A percentile compares a stretch with the other conserved stretches of the same genome.
Evolutionary conservation across 2,797 vertebrate species (phyloP).

Genomic region (Oreochromis mossambicus): DNA sequence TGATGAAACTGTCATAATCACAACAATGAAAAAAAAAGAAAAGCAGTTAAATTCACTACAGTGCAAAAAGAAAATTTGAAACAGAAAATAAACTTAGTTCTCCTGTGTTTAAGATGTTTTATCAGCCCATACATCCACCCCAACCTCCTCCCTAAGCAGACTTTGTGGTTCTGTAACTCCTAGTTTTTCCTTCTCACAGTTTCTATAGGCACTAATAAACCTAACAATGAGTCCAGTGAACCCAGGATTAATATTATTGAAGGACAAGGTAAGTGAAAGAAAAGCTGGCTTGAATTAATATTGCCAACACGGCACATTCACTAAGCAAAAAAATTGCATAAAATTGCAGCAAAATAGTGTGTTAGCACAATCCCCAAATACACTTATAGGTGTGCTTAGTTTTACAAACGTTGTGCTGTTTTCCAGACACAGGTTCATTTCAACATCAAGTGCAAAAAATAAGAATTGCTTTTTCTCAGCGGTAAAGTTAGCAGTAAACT

Average conservation of each 20-base stretch:
- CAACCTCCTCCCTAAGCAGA: background rate
- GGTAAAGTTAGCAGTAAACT: background rate
- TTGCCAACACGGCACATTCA: background rate
- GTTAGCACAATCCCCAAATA: background rate
- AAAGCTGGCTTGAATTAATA: background rate
- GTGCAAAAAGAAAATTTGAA: background rate
- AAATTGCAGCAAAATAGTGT: background rate
- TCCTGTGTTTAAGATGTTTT: background rate
- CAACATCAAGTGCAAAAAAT: background rate
- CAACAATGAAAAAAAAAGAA: rapidly evolving
- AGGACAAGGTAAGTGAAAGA: background rate
- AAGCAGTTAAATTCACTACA: background rate
- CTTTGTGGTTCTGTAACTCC: background rate
- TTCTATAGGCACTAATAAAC: background rate
- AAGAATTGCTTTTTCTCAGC: background rate
- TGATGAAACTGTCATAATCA: background rate
- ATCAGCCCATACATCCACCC: background rate
- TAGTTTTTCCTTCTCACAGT: background rate
- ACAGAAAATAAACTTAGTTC: background rate
- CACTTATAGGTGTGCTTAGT: background rate
- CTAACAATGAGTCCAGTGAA: background rate
- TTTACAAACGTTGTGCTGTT: background rate
- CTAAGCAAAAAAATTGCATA: background rate
- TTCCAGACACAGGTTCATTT: background rate
- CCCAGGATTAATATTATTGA: background rate